Conservation (phyloP, 2,797 vertebrate species). For the Eremophila alpestris region DNA sequence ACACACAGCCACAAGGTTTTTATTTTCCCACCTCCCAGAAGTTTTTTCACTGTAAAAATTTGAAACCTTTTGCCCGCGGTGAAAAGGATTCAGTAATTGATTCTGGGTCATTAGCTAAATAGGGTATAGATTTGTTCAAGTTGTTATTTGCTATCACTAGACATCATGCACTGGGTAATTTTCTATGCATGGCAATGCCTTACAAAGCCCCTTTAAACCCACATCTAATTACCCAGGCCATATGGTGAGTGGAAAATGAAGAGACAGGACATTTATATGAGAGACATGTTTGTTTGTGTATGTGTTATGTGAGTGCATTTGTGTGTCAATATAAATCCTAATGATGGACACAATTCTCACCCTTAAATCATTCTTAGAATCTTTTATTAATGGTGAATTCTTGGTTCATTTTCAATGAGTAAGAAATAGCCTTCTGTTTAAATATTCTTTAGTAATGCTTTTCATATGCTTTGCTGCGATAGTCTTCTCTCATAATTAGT, state of each 20-base stretch:
- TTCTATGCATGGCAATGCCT: neutral
- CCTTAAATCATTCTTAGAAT: neutral
- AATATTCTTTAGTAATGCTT: slow-evolving; percentile 10
- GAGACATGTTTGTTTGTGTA: neutral
- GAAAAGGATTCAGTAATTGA: neutral
- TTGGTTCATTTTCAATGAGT: neutral
- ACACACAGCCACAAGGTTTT: neutral
- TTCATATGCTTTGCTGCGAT: neutral
- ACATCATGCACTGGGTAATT: neutral
- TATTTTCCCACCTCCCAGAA: neutral
- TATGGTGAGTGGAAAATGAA: neutral
- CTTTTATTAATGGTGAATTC: neutral
- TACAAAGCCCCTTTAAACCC: neutral
- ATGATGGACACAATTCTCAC: neutral
- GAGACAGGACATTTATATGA: neutral
- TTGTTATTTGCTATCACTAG: neutral
- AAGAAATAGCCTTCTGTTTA: neutral
- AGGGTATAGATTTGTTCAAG: neutral
- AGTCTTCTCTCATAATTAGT: slow-evolving; percentile 7
- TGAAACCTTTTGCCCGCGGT: neutral
- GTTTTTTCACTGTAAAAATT: neutral
- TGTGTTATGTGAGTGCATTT: rapidly evolving
- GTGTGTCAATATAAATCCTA: neutral
- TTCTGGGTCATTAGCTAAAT: neutral
- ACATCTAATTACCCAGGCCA: neutral